phyloP scores from a whole-genome alignment of 92 coral and sea anemone species.

The Phymanthus crucifer region DNA sequence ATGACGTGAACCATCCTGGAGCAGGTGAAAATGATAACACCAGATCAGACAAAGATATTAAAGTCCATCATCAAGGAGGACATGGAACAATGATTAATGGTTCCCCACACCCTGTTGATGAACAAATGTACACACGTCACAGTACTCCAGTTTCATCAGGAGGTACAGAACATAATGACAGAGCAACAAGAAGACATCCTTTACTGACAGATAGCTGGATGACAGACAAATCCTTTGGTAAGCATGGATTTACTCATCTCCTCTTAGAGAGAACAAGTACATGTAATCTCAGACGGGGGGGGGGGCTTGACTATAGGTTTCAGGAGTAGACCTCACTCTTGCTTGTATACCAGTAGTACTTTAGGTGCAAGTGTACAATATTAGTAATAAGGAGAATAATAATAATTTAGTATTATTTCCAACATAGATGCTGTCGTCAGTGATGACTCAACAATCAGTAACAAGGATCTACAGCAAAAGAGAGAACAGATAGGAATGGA shows the following conservation, averaged over 20 bases:
- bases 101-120: background rate
- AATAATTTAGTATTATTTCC: no score
- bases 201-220: conserved; percentile 71
- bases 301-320: no score
- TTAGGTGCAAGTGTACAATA: no score
- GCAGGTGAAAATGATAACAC: background rate
- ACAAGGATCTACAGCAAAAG: conserved; percentile 52
- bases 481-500: conserved; percentile 86
- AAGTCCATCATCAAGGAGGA: background rate
- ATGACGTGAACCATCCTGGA: background rate
- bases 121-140: background rate
- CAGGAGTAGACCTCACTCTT: no score
- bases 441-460: conserved; percentile 27
- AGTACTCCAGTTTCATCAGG: conserved; percentile 12
- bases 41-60: background rate
- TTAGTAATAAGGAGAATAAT: no score
- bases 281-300: no score
- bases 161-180: background rate
- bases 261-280: no score
- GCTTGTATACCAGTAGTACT: no score
- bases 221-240: conserved; percentile 81
- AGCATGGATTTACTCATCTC: background rate
- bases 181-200: conserved; percentile 24
- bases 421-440: background rate
- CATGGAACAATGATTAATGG: background rate